A percentile compares a stretch with the other conserved stretches of the same genome.
These are phyloP conservation scores for Blera fallax DNA, from an alignment of 2,888 invertebrate species.

Conservation along the genomic window DNA sequence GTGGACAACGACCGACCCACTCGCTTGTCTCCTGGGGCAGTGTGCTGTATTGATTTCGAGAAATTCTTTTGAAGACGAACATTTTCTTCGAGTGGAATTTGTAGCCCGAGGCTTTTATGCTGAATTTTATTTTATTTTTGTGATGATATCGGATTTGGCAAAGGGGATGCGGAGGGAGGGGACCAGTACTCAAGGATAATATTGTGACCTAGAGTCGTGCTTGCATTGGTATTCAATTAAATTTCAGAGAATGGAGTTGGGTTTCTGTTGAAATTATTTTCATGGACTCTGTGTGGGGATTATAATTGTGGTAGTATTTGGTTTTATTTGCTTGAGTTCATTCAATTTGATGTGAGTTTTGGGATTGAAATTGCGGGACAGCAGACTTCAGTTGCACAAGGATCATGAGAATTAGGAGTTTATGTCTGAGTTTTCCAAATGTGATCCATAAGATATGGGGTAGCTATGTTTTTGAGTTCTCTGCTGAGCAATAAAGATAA, in stretches of 20 bases:
- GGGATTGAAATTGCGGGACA: neutral
- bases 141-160: conserved; percentile 41
- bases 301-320: conserved; percentile 27
- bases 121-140: conserved; percentile 37
- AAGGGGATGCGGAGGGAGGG: neutral
- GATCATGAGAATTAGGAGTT: conserved; percentile 5
- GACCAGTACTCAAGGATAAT: conserved; percentile 34
- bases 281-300: conserved; percentile 16
- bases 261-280: conserved; percentile 39
- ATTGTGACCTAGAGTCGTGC: conserved; percentile 46
- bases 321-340: conserved; percentile 36
- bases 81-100: conserved; percentile 39
- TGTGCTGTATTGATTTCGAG: conserved; percentile 61
- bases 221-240: conserved; percentile 64
- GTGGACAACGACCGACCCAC: conserved; percentile 28
- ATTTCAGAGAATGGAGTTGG: conserved; percentile 40
- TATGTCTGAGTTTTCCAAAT: conserved; percentile 1
- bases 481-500: neutral
- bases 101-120: conserved; percentile 52
- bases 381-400: conserved; percentile 12
- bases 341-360: conserved; percentile 40
- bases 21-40: neutral
- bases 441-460: neutral
- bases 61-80: conserved; percentile 66
- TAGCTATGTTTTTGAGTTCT: neutral